These are phyloP conservation scores for Perccottus glenii DNA, from an alignment of 2,113 vertebrate genomes.

Conservation along the genomic window DNA sequence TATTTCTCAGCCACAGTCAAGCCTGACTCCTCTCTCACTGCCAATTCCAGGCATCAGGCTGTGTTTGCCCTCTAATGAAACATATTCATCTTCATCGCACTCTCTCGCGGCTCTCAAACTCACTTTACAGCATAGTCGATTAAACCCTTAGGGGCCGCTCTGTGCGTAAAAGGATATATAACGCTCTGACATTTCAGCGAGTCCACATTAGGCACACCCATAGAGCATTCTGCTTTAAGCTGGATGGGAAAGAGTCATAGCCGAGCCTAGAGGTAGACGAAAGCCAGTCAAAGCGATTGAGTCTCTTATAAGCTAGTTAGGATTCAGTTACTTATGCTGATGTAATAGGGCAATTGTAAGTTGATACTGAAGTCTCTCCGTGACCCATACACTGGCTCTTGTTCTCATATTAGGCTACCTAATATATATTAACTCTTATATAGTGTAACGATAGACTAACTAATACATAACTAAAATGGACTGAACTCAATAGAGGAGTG, in stretches of 20 bases:
- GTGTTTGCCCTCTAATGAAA: constrained; percentile 81
- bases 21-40: constrained; percentile 63
- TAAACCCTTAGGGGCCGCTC: constrained; percentile 77
- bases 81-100: constrained; percentile 81
- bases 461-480: constrained; percentile 63
- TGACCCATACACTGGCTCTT: constrained; percentile 67
- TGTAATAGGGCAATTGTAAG: constrained; percentile 73
- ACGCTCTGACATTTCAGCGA: constrained; percentile 80
- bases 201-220: constrained; percentile 79
- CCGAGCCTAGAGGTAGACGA: constrained; percentile 61
- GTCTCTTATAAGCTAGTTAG: constrained; percentile 74
- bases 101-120: constrained; percentile 79
- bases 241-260: constrained; percentile 66
- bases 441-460: constrained; percentile 66
- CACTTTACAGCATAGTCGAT: constrained; percentile 81
- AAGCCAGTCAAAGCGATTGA: constrained; percentile 72
- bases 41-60: constrained; percentile 75
- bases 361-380: constrained; percentile 67
- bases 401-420: constrained; percentile 65
- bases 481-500: constrained; percentile 50
- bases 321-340: constrained; percentile 78
- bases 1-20: constrained; percentile 64
- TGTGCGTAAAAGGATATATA: constrained; percentile 82
- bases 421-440: constrained; percentile 64
- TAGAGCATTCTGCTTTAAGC: constrained; percentile 66